phyloP scores from a whole-genome alignment of 1,140 invertebrate species.

The Hycleus phaleratus region DNA sequence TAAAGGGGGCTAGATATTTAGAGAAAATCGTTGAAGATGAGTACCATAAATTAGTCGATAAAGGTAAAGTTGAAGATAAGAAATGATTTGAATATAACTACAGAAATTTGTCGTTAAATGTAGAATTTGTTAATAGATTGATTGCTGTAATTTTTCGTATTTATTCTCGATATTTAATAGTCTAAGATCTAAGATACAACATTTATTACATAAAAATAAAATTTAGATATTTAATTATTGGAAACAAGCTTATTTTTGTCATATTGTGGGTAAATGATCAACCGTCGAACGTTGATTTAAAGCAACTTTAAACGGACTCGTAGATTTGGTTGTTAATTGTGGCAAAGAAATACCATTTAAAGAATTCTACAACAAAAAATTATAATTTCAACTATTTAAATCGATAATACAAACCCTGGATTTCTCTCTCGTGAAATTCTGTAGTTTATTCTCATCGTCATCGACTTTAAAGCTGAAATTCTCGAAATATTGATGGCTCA shows the following conservation, averaged over 20 bases:
- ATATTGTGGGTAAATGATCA: constrained; percentile 64
- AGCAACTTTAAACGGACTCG: constrained; percentile 44
- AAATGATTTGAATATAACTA: constrained; percentile 10
- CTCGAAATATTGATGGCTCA: constrained; percentile 83
- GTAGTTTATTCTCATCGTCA: constrained; percentile 60
- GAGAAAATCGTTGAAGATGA: constrained; percentile 2
- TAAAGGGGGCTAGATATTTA: constrained; percentile 13
- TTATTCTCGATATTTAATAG: constrained; percentile 1
- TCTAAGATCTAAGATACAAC: constrained; percentile 3
- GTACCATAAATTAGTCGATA: not conserved
- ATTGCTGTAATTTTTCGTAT: constrained; percentile 4
- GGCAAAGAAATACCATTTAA: constrained; percentile 54
- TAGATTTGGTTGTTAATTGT: constrained; percentile 46
- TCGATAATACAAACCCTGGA: constrained; percentile 46
- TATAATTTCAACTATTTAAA: constrained; percentile 5
- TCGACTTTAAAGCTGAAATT: constrained; percentile 72
- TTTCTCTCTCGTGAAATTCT: constrained; percentile 54
- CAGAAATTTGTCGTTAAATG: not conserved
- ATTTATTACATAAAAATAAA: not conserved
- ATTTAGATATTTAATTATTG: constrained; percentile 11
- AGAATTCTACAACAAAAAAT: constrained; percentile 44
- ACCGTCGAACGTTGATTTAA: constrained; percentile 51
- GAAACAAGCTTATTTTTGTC: constrained; percentile 43
- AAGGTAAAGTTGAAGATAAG: not conserved
- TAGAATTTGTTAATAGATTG: not conserved